Evolutionary conservation across 2,888 invertebrate species (phyloP).

Genomic region (Eremobia ochroleuca): DNA sequence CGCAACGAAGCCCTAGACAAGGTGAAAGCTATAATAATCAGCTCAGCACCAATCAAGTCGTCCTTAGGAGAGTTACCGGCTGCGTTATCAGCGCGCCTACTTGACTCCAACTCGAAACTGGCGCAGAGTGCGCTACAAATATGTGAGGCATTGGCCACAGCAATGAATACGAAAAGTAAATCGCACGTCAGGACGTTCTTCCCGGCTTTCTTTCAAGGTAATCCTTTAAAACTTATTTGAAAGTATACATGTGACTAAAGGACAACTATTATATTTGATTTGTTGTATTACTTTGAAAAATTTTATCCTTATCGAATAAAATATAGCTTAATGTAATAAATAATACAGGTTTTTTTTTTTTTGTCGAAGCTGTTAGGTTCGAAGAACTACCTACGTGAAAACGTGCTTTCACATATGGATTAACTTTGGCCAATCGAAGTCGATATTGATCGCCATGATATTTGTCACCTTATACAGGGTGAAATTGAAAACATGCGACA

Average conservation of each 20-base stretch:
- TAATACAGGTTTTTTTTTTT: too few relatives aligned
- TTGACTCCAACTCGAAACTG: conserved; percentile 98
- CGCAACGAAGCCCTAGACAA: conserved; percentile 94
- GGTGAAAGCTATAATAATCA: conserved; percentile 93
- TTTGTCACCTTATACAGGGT: not conserved
- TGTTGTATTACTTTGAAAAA: not conserved
- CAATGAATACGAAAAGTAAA: conserved; percentile 96
- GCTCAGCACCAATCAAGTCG: conserved; percentile 95
- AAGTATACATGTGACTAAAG: not conserved
- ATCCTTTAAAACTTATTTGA: conserved; percentile 28
- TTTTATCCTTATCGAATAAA: not conserved
- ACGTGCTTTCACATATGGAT: not conserved
- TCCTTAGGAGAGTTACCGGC: conserved; percentile 96
- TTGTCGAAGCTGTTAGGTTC: not conserved
- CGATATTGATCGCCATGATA: not conserved
- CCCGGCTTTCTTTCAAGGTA: conserved; percentile 97
- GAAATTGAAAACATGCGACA: too few relatives aligned
- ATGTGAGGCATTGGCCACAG: conserved; percentile 95
- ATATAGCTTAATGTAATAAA: not conserved
- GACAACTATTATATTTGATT: not conserved
- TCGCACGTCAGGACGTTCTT: conserved; percentile 95
- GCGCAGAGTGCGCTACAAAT: conserved; percentile 96
- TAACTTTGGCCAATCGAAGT: not conserved
- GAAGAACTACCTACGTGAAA: not conserved
- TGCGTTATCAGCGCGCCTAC: conserved; percentile 94